Evolutionary conservation across 2,797 vertebrate genomes (phyloP).

Genomic region (Pseudochirops cupreus): DNA sequence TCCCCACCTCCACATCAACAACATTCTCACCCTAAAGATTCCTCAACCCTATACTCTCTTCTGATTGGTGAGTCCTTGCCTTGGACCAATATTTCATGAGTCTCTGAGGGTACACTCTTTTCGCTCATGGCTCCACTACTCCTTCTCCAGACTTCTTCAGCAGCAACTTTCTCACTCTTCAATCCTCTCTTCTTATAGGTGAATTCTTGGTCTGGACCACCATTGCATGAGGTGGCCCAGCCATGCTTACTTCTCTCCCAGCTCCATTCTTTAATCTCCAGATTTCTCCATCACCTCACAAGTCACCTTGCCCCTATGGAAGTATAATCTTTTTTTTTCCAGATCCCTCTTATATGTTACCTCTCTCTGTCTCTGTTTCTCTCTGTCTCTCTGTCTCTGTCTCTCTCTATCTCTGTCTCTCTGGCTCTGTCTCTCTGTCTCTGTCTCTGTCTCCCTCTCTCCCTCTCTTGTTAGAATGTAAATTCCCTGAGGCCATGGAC

Average conservation of each 20-base stretch:
- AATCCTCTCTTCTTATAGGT: background rate
- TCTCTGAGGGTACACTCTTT: background rate
- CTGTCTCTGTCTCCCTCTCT: too few species aligned
- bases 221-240: background rate
- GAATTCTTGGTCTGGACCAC: background rate
- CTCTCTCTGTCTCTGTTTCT: background rate
- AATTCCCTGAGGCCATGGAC: background rate
- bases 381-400: background rate
- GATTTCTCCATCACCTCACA: background rate
- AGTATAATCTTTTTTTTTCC: background rate
- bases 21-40: too few species aligned
- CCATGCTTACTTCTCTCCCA: background rate
- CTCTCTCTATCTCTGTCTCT: too few species aligned
- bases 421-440: background rate
- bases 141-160: background rate
- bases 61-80: background rate
- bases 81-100: background rate
- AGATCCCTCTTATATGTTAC: background rate
- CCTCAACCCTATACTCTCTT: background rate
- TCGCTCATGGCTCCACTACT: background rate
- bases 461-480: background rate
- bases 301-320: background rate
- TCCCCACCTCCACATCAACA: too few species aligned
- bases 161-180: background rate
- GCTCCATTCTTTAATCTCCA: background rate